Conservation (phyloP, 1,140 invertebrate species). For the Ips typographus region DNA sequence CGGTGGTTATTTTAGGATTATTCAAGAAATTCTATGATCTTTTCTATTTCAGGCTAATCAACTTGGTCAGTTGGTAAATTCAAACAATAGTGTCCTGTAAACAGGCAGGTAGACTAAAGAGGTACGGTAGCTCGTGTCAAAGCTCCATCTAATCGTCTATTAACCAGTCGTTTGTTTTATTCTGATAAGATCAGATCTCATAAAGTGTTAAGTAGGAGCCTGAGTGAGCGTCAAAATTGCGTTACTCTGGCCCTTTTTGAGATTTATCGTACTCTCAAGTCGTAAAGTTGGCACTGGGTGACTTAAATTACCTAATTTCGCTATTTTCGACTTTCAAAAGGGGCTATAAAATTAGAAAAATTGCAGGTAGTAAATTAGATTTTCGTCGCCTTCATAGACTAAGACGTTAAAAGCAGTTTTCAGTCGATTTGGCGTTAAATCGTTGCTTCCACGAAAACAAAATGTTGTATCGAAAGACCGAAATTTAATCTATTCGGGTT, state of each 20-base stretch:
- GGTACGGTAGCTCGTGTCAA: neutral
- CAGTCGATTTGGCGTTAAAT: constrained; percentile 22
- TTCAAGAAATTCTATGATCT: neutral
- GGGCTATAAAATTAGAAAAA: constrained; percentile 7
- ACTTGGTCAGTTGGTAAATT: neutral
- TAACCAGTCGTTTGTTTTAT: constrained; percentile 15
- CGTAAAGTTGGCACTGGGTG: constrained; percentile 5
- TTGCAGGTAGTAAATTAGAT: neutral
- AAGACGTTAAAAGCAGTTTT: neutral
- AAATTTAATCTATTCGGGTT: constrained; percentile 10
- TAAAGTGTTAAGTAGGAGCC: constrained; percentile 14
- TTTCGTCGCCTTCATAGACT: neutral
- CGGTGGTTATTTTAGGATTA: neutral
- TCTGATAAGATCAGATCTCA: constrained; percentile 4
- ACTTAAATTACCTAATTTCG: constrained; percentile 7
- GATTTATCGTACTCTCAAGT: constrained; percentile 4
- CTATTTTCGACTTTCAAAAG: neutral
- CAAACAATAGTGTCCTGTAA: neutral
- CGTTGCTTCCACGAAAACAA: constrained; percentile 25
- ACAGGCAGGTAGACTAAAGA: neutral
- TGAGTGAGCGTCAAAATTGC: constrained; percentile 5
- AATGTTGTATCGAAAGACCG: constrained; percentile 16
- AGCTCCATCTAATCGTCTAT: constrained; percentile 12
- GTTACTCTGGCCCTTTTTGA: neutral
- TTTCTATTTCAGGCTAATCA: neutral